These are phyloP conservation scores for Carpatolechia fugitivella DNA, from an alignment of 2,888 invertebrate species.

Conservation along the genomic window DNA sequence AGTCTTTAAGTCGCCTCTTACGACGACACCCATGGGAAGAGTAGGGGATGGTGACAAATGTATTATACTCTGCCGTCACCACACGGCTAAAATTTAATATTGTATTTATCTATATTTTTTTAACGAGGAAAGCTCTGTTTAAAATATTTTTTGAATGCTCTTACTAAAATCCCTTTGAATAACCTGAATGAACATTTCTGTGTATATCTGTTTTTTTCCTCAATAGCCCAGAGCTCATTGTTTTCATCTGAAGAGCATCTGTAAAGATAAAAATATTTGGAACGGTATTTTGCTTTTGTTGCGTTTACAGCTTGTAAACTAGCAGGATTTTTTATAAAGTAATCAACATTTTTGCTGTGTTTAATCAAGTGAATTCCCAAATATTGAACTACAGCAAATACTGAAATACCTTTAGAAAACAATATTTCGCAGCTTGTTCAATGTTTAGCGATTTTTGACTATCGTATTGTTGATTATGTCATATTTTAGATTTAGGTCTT, in stretches of 20 bases:
- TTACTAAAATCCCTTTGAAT: background rate
- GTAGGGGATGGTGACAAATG: no score
- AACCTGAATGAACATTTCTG: conserved; percentile 1
- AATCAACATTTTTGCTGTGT: no score
- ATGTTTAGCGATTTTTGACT: no score
- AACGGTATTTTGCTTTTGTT: background rate
- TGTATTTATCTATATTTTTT: background rate
- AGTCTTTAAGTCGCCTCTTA: no score
- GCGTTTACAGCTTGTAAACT: background rate
- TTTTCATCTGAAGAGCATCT: background rate
- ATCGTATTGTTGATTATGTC: no score
- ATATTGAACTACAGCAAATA: no score
- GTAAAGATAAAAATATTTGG: background rate
- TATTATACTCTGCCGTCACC: no score
- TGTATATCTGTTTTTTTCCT: conserved; percentile 3
- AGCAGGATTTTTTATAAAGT: background rate
- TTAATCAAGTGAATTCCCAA: no score
- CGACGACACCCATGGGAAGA: no score
- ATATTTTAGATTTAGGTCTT: no score
- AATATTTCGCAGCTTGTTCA: no score
- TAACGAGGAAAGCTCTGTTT: background rate
- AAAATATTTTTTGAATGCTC: conserved; percentile 8
- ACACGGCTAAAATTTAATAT: background rate
- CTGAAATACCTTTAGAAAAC: no score
- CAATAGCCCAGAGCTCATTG: conserved; percentile 1